A percentile compares a stretch with the other conserved stretches of the same genome.
These are phyloP conservation scores for Euplexia lucipara DNA, from an alignment of 2,888 invertebrate genomes.

Conservation along the genomic window DNA sequence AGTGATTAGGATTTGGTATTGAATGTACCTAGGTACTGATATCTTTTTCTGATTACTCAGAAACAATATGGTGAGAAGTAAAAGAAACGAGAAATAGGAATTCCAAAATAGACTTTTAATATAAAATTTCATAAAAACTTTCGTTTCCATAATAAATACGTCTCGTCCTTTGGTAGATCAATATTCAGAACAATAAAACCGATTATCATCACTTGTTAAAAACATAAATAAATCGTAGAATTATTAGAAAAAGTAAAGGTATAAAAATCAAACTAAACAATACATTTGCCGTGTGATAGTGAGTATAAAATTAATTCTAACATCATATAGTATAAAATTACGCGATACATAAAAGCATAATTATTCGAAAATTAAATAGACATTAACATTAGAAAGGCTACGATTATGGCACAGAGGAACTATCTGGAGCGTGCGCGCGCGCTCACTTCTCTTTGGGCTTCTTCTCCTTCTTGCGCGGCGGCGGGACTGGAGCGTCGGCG, in stretches of 20 bases:
- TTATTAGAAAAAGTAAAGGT: conserved; percentile 72
- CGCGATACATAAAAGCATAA: conserved; percentile 86
- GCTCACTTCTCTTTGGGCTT: conserved; percentile 90
- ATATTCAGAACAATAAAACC: conserved; percentile 71
- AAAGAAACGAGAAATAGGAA: conserved; percentile 61
- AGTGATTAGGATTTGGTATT: not conserved
- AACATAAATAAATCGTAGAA: conserved; percentile 71
- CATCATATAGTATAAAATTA: conserved; percentile 76
- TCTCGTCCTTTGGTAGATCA: conserved; percentile 82
- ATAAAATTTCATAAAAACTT: conserved; percentile 84
- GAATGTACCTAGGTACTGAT: not conserved
- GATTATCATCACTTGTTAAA: conserved; percentile 73
- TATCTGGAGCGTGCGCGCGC: conserved; percentile 76
- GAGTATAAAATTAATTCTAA: conserved; percentile 80
- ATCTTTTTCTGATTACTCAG: not conserved
- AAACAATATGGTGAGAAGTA: not conserved
- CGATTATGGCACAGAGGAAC: conserved; percentile 89
- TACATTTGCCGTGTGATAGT: conserved; percentile 78
- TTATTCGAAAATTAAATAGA: conserved; percentile 82
- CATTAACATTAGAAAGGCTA: conserved; percentile 81
- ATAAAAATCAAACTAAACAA: conserved; percentile 77
- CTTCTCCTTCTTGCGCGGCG: conserved; percentile 90
- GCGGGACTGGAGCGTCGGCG: conserved; percentile 87
- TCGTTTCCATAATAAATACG: conserved; percentile 85
- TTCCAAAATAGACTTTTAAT: conserved; percentile 88